Evolutionary conservation across 1,140 invertebrate genomes (phyloP).

Genomic region (Papilio polytes): DNA sequence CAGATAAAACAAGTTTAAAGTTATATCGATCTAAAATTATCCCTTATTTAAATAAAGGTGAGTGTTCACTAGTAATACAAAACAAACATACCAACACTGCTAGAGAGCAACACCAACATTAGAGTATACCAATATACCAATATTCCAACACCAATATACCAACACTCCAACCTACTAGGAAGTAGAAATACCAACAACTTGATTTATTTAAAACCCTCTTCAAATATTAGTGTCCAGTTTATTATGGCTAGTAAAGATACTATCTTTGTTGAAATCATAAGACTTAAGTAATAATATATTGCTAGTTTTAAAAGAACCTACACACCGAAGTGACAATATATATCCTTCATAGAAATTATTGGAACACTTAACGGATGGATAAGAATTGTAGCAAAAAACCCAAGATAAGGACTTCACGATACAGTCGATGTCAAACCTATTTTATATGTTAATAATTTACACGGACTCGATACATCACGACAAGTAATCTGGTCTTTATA

Average conservation of each 20-base stretch:
- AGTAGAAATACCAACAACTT: too few species aligned
- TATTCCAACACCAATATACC: too few species aligned
- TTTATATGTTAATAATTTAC: constrained; percentile 4
- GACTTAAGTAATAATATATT: background rate
- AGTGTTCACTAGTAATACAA: background rate
- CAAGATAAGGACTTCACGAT: background rate
- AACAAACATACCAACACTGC: background rate
- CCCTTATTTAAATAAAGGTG: background rate
- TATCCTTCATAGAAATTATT: background rate
- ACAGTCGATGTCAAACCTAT: background rate
- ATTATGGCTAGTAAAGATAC: background rate
- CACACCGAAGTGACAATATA: background rate
- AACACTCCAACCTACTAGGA: background rate
- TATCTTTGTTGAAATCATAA: background rate
- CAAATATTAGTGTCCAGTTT: background rate
- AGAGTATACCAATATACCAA: background rate
- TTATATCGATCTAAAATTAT: background rate
- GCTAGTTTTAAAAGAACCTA: background rate
- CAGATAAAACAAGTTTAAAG: background rate
- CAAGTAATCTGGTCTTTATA: background rate
- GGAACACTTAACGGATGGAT: constrained; percentile 1
- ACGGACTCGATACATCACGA: background rate
- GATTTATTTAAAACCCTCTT: background rate
- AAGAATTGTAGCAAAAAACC: constrained; percentile 10
- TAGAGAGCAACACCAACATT: background rate